phyloP scores from a whole-genome alignment of 2,113 vertebrate species.

The Progne subis region DNA sequence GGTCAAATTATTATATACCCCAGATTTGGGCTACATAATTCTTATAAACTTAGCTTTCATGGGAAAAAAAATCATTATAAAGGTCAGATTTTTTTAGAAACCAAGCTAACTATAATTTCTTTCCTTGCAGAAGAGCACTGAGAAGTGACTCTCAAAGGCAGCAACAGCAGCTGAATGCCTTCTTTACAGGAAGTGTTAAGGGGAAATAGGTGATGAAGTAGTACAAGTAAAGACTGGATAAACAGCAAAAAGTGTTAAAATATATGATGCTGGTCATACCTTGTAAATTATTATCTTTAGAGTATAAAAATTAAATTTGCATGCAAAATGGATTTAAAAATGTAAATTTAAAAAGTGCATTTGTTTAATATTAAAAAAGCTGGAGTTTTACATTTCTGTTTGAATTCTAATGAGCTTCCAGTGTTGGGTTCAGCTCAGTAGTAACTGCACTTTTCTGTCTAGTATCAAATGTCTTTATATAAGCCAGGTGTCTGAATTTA shows the following conservation, averaged over 20 bases:
- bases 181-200: neutral
- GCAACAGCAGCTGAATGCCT: neutral
- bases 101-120: neutral
- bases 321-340: neutral
- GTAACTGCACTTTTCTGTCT: neutral
- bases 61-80: neutral
- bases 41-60: neutral
- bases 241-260: neutral
- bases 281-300: neutral
- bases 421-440: neutral
- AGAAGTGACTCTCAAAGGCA: neutral
- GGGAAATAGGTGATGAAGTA: neutral
- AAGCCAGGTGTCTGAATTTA: neutral
- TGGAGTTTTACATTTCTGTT: neutral
- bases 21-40: neutral
- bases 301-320: neutral
- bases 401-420: neutral
- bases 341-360: neutral
- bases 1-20: neutral
- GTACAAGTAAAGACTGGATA: neutral
- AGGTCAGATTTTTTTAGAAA: neutral
- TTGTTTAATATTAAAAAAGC: neutral
- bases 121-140: neutral
- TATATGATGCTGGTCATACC: neutral
- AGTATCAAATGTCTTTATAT: neutral